Evolutionary conservation across 35 echinoderm and acorn worm species (phyloP).

Genomic region (Acanthaster planci): DNA sequence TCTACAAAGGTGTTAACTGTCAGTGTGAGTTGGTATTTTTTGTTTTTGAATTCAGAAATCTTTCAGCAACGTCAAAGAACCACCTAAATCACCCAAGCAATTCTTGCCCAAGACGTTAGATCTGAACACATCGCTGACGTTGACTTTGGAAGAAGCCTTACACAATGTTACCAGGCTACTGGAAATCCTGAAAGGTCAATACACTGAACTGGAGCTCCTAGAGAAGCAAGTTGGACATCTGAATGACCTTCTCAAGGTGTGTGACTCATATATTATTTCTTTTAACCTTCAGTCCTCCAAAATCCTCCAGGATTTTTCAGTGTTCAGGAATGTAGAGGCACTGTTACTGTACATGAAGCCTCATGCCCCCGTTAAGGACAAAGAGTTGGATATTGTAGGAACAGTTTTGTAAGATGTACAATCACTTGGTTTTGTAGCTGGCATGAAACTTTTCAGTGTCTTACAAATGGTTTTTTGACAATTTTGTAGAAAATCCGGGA

Average conservation of each 20-base stretch:
- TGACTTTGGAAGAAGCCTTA: conserved; percentile 84
- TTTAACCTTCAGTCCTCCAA: too few relatives aligned
- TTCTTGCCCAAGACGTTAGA: conserved; percentile 48
- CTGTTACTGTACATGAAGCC: background rate
- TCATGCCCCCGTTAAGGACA: background rate
- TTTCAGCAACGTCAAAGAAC: background rate
- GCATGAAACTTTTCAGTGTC: too few relatives aligned
- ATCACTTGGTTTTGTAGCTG: too few relatives aligned
- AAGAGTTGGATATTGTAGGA: background rate
- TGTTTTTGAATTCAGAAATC: background rate
- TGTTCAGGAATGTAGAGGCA: too few relatives aligned
- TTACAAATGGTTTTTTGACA: background rate
- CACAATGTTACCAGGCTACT: conserved; percentile 77
- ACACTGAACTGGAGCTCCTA: conserved; percentile 68
- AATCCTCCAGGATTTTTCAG: too few relatives aligned
- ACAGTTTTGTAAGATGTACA: too few relatives aligned
- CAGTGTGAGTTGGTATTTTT: background rate
- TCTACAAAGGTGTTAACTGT: too few relatives aligned
- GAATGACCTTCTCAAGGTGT: conserved; percentile 78
- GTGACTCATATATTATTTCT: too few relatives aligned
- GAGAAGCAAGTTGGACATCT: conserved; percentile 74
- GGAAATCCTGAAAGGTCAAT: conserved; percentile 82
- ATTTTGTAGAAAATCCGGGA: conserved; percentile 73
- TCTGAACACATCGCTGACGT: conserved; percentile 64
- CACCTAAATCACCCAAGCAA: conserved; percentile 11